phyloP scores from a whole-genome alignment of 2,888 invertebrate genomes.

The Lochmaea crataegi region DNA sequence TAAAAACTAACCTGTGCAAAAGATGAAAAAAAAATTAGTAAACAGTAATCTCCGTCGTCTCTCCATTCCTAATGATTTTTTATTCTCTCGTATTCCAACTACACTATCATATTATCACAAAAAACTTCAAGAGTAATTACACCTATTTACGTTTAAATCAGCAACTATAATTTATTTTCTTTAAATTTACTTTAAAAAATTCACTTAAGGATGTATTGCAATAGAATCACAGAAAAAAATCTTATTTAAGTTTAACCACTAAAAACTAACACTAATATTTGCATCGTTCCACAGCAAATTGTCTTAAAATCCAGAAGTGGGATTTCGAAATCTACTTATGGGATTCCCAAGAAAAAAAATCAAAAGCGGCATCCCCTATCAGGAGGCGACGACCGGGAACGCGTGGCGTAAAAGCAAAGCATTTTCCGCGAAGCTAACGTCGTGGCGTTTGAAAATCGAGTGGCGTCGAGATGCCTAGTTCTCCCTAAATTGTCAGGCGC shows the following conservation, averaged over 20 bases:
- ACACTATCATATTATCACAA: constrained; percentile 35
- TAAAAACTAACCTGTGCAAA: constrained; percentile 54
- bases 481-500: constrained; percentile 55
- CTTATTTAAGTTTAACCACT: constrained; percentile 13
- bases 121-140: constrained; percentile 16
- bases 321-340: not conserved
- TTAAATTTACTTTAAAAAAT: constrained; percentile 7
- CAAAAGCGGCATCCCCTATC: constrained; percentile 45
- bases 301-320: constrained; percentile 11
- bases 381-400: constrained; percentile 54
- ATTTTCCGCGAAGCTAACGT: constrained; percentile 55
- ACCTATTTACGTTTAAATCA: not conserved
- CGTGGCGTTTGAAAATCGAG: constrained; percentile 54
- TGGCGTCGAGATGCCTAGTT: constrained; percentile 59
- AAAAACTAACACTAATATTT: constrained; percentile 17
- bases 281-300: constrained; percentile 3
- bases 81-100: constrained; percentile 39
- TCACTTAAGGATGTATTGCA: constrained; percentile 20
- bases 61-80: constrained; percentile 49
- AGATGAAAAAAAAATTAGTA: constrained; percentile 52
- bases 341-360: constrained; percentile 13
- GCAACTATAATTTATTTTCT: not conserved
- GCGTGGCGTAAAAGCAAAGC: constrained; percentile 53
- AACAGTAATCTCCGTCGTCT: constrained; percentile 54
- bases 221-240: constrained; percentile 27